phyloP scores from a whole-genome alignment of 2,888 invertebrate species.

The Carcina quercana region DNA sequence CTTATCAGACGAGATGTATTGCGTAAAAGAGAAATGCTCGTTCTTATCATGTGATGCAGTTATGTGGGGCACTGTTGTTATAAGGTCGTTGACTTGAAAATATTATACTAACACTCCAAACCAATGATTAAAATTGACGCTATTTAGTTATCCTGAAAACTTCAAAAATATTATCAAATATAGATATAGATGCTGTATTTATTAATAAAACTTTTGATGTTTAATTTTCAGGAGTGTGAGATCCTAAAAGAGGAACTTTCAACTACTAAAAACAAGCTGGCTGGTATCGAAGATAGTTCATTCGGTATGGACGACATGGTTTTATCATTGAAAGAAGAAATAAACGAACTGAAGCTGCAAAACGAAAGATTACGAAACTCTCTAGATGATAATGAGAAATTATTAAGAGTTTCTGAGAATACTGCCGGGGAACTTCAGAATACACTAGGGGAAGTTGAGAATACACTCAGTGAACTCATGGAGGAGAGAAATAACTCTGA shows the following conservation, averaged over 20 bases:
- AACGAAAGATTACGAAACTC: conserved; percentile 79
- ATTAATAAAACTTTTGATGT: too few relatives aligned
- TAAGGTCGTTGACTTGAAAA: too few relatives aligned
- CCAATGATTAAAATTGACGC: too few relatives aligned
- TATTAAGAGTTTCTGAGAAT: conserved; percentile 80
- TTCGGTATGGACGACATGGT: conserved; percentile 84
- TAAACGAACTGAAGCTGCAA: conserved; percentile 68
- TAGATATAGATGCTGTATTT: too few relatives aligned
- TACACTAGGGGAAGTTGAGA: conserved; percentile 81
- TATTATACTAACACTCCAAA: too few relatives aligned
- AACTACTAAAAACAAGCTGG: conserved; percentile 72
- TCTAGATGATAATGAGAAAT: conserved; percentile 77
- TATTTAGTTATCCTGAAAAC: too few relatives aligned
- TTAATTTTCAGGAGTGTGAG: conserved; percentile 77
- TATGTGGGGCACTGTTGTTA: too few relatives aligned
- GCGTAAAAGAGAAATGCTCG: too few relatives aligned
- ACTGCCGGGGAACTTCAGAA: conserved; percentile 88
- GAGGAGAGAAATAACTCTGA: conserved; percentile 58
- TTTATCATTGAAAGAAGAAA: conserved; percentile 77
- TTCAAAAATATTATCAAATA: too few relatives aligned
- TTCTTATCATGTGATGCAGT: too few relatives aligned
- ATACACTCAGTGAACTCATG: conserved; percentile 78
- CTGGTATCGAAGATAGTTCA: conserved; percentile 80
- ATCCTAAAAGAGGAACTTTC: conserved; percentile 77
- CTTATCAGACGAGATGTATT: too few relatives aligned